Percentiles rank a stretch among this genome's conserved stretches.
Evolutionary conservation across 2,797 vertebrate species (phyloP).

Genomic region (Mormyrops attenuatus): DNA sequence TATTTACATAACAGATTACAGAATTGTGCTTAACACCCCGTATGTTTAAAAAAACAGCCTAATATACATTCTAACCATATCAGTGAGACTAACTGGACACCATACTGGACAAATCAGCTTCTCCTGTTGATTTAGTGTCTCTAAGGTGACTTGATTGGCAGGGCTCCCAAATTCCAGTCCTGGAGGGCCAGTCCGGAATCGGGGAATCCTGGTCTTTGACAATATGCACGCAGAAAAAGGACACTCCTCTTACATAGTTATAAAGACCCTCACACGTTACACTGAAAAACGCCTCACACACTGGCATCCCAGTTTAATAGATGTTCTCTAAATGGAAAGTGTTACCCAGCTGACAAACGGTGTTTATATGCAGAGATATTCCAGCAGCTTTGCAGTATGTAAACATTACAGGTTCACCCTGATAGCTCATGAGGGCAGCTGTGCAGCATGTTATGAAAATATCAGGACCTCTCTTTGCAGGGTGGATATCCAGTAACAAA

Average conservation of each 20-base stretch:
- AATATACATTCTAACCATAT: not conserved
- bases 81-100: not conserved
- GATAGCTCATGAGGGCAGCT: not conserved
- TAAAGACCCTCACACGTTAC: not conserved
- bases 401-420: not conserved
- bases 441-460: not conserved
- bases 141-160: not conserved
- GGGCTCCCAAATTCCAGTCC: not conserved
- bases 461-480: not conserved
- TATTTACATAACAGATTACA: conserved; percentile 1
- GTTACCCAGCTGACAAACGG: not conserved
- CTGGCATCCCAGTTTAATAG: not conserved
- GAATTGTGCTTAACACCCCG: not conserved
- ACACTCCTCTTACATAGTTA: not conserved
- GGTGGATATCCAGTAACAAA: not conserved
- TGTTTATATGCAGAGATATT: not conserved
- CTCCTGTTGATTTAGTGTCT: not conserved
- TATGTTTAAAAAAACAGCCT: not conserved
- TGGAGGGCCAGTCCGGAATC: not conserved
- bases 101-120: not conserved
- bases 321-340: not conserved
- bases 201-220: not conserved
- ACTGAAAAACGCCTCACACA: not conserved
- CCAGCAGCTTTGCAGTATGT: not conserved
- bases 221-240: not conserved